Evolutionary conservation across 2,888 invertebrate species (phyloP).

Genomic region (Pteria penguin): DNA sequence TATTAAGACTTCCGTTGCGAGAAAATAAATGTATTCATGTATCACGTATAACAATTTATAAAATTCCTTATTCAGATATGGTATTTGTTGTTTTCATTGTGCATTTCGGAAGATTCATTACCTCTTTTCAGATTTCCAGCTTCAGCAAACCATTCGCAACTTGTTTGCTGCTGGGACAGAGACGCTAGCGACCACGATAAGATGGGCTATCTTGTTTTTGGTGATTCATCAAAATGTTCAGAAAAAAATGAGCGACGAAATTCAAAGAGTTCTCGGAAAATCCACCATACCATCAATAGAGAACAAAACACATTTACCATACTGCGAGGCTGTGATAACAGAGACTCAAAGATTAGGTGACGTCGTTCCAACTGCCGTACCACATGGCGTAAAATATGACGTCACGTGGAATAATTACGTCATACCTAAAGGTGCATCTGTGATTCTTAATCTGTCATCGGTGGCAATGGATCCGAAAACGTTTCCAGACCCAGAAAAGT

Average conservation of each 20-base stretch:
- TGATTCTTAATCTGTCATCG: slow-evolving; percentile 60
- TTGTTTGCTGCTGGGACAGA: slow-evolving; percentile 81
- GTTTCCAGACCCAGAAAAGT: slow-evolving; percentile 58
- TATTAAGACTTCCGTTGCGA: no score
- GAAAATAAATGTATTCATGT: no score
- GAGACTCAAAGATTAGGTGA: slow-evolving; percentile 64
- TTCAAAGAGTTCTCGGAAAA: slow-evolving; percentile 74
- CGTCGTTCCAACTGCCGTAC: slow-evolving; percentile 58
- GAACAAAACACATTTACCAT: slow-evolving; percentile 51
- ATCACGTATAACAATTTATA: no score
- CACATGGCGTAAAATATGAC: slow-evolving; percentile 58
- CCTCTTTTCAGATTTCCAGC: slow-evolving; percentile 42
- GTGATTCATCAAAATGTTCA: slow-evolving; percentile 86
- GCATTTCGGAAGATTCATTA: no score
- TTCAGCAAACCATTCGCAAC: slow-evolving; percentile 47
- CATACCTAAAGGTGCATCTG: slow-evolving; percentile 62
- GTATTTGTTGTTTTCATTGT: no score
- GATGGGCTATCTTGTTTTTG: slow-evolving; percentile 90
- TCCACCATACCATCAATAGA: slow-evolving; percentile 43
- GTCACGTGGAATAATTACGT: slow-evolving; percentile 62
- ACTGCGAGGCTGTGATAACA: slow-evolving; percentile 65
- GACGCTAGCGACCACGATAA: slow-evolving; percentile 91
- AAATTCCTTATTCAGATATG: no score
- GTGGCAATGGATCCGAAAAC: slow-evolving; percentile 52
- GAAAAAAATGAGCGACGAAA: slow-evolving; percentile 50